phyloP scores from a whole-genome alignment of 2,888 invertebrate genomes.

The Molorchus minor region DNA sequence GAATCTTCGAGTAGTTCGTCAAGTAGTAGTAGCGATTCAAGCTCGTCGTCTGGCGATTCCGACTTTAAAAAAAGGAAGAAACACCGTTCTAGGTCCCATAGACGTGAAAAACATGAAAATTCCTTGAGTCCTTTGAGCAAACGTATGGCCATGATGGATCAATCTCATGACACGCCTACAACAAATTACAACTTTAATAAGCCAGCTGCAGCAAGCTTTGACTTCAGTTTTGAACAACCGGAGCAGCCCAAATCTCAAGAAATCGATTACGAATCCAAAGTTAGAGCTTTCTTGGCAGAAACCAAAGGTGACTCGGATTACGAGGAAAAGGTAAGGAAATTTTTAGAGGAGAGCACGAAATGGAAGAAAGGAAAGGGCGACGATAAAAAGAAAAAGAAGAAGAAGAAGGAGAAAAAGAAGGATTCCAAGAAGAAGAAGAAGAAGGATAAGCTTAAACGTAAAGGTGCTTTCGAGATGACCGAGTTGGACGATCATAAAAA shows the following conservation, averaged over 20 bases:
- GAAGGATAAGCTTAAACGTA: slow-evolving; percentile 71
- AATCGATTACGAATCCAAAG: slow-evolving; percentile 58
- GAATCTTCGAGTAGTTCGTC: slow-evolving; percentile 68
- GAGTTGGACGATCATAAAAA: slow-evolving; percentile 73
- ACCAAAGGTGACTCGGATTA: slow-evolving; percentile 85
- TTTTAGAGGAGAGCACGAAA: slow-evolving; percentile 82
- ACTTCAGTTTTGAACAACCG: slow-evolving; percentile 63
- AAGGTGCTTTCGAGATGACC: slow-evolving; percentile 73
- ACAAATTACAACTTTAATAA: slow-evolving; percentile 77
- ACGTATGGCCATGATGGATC: slow-evolving; percentile 79
- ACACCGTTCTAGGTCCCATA: slow-evolving; percentile 64
- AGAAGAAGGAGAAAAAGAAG: slow-evolving; percentile 71
- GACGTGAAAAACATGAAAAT: slow-evolving; percentile 69
- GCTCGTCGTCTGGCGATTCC: slow-evolving; percentile 72
- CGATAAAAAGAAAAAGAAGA: slow-evolving; percentile 71
- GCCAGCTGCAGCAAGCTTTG: slow-evolving; percentile 67
- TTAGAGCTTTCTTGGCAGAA: slow-evolving; percentile 75
- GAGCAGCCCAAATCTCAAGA: slow-evolving; percentile 50
- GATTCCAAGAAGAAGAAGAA: slow-evolving; percentile 79
- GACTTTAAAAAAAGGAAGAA: slow-evolving; percentile 66
- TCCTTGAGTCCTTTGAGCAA: slow-evolving; percentile 85
- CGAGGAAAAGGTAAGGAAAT: slow-evolving; percentile 85
- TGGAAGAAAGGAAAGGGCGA: slow-evolving; percentile 76
- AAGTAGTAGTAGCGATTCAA: slow-evolving; percentile 70
- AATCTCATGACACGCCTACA: slow-evolving; percentile 64